A percentile compares a stretch with the other conserved stretches of the same genome.
Conservation (phyloP, 2,797 vertebrate species). For the Trachurus trachurus region DNA sequence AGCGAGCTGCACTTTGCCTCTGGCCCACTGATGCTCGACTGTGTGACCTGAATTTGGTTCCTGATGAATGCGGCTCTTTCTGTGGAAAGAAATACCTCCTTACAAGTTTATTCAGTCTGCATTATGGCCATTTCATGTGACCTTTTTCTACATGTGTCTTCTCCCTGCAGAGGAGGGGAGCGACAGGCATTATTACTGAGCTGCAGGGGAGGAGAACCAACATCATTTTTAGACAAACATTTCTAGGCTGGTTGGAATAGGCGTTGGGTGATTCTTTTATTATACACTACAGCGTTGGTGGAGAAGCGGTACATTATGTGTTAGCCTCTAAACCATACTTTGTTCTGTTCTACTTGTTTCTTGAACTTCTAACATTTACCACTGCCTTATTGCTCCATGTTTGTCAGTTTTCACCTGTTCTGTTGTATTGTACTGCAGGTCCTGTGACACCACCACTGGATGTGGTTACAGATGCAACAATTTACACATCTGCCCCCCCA, state of each 20-base stretch:
- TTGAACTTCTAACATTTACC: not conserved
- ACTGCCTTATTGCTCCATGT: not conserved
- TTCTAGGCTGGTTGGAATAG: conserved; percentile 9
- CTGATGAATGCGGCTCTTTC: conserved; percentile 1
- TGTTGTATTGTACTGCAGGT: not conserved
- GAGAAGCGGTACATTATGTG: not conserved
- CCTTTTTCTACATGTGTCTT: conserved; percentile 18
- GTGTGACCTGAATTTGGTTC: conserved; percentile 10
- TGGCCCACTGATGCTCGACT: conserved; percentile 8
- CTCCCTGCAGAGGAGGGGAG: not conserved
- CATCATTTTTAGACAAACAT: not conserved
- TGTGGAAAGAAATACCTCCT: not conserved
- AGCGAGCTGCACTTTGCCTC: not conserved
- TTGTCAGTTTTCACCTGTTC: not conserved
- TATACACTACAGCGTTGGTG: not conserved
- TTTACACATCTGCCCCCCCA: not conserved
- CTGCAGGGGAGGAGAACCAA: conserved; percentile 11
- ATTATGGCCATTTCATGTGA: conserved; percentile 1
- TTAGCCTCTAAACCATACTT: not conserved
- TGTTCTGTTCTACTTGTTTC: not conserved
- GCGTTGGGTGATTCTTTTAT: not conserved
- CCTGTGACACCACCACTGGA: not conserved
- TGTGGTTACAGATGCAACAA: not conserved
- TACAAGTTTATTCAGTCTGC: conserved; percentile 14
- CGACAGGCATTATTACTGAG: conserved; percentile 11